A percentile compares a stretch with the other conserved stretches of the same genome.
phyloP scores from a whole-genome alignment of 2,888 invertebrate species.

The Thereva unica region DNA sequence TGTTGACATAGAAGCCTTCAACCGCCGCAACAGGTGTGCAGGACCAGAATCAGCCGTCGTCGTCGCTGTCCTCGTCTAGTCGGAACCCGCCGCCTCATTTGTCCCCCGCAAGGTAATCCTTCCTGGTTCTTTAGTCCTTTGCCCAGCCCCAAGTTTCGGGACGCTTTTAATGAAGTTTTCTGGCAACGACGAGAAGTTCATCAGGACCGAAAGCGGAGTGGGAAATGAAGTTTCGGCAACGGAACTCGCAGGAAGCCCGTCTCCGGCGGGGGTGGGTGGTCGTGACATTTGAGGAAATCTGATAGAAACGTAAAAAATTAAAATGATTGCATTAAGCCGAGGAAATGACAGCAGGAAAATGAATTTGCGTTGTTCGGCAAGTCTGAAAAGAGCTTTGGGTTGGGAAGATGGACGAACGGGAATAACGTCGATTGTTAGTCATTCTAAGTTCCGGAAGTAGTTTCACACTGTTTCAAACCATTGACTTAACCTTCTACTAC shows the following conservation, averaged over 20 bases:
- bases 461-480: too few relatives aligned
- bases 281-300: constrained; percentile 22
- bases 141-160: not conserved
- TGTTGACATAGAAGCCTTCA: constrained; percentile 29
- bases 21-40: constrained; percentile 24
- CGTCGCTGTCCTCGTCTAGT: not conserved
- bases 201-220: not conserved
- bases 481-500: too few relatives aligned
- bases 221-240: constrained; percentile 1
- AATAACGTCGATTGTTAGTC: too few relatives aligned
- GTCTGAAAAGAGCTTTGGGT: too few relatives aligned
- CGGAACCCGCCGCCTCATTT: constrained; percentile 18
- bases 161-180: constrained; percentile 28
- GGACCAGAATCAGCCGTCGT: not conserved
- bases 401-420: too few relatives aligned
- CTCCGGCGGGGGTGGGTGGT: constrained; percentile 9
- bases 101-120: constrained; percentile 17
- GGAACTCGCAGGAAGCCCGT: not conserved
- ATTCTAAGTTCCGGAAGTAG: too few relatives aligned
- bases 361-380: constrained; percentile 10
- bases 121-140: not conserved
- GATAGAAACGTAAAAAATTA: constrained; percentile 22
- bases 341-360: constrained; percentile 22
- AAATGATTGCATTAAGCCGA: constrained; percentile 20
- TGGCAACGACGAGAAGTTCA: constrained; percentile 23